These are phyloP conservation scores for Sphecodes monilicornis DNA, from an alignment of 2,888 invertebrate species.

Conservation along the genomic window DNA sequence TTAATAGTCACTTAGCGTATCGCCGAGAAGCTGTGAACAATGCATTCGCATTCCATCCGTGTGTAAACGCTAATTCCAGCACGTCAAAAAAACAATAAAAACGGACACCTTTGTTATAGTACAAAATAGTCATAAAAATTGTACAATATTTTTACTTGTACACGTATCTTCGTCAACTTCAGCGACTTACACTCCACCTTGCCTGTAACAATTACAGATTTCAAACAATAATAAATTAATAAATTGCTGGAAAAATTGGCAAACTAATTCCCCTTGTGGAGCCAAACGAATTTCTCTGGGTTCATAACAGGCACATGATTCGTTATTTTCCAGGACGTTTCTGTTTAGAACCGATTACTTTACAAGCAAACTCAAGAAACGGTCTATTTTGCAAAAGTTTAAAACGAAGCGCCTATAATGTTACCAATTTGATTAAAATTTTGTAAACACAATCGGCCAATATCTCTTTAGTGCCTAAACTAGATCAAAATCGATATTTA, in stretches of 20 bases:
- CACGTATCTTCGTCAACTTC: background rate
- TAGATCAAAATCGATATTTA: no score
- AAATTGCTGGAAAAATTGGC: background rate
- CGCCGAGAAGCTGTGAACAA: constrained; percentile 20
- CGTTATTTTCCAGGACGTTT: no score
- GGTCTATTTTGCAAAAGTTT: no score
- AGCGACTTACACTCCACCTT: background rate
- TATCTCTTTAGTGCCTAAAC: no score
- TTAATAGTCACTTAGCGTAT: background rate
- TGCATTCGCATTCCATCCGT: background rate
- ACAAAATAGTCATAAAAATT: background rate
- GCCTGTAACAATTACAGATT: background rate
- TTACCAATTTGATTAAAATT: no score
- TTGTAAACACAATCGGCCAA: no score
- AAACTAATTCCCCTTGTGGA: background rate
- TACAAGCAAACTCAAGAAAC: no score
- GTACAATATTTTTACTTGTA: background rate
- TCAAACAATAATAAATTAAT: background rate
- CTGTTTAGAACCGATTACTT: no score
- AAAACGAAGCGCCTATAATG: no score
- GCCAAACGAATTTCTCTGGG: no score
- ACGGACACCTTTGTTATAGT: background rate
- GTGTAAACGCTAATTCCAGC: background rate
- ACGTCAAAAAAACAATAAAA: background rate
- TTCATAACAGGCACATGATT: no score